phyloP scores from a whole-genome alignment of 2,113 vertebrate genomes.

The Poecilia latipinna region DNA sequence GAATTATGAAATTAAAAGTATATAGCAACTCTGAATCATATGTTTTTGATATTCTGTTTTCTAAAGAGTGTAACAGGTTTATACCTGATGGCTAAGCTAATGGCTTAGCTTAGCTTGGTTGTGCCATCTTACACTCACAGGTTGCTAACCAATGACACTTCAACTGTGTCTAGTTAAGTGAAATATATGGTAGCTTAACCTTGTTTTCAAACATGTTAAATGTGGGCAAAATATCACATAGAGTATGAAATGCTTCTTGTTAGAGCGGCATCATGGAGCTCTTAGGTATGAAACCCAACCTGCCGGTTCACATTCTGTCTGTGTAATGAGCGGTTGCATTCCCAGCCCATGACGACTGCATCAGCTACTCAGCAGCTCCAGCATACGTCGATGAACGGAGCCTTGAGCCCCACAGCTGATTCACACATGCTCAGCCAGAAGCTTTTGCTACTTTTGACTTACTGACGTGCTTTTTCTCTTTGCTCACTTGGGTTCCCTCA shows the following conservation, averaged over 20 bases:
- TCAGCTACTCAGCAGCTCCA: constrained; percentile 70
- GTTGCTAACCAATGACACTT: too few relatives aligned
- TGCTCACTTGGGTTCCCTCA: constrained; percentile 65
- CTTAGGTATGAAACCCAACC: constrained; percentile 66
- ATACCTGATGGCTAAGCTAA: too few relatives aligned
- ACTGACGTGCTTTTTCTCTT: constrained; percentile 71
- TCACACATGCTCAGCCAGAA: constrained; percentile 58
- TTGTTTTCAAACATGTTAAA: constrained; percentile 39
- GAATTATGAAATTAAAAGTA: too few relatives aligned
- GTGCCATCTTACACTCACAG: too few relatives aligned
- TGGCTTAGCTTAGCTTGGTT: too few relatives aligned
- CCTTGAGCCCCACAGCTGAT: constrained; percentile 66
- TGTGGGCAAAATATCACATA: constrained; percentile 16
- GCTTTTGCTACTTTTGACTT: constrained; percentile 68
- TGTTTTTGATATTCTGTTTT: too few relatives aligned
- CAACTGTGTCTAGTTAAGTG: background rate
- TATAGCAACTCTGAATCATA: too few relatives aligned
- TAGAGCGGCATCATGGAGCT: constrained; percentile 40
- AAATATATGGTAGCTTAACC: constrained; percentile 19
- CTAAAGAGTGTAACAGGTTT: too few relatives aligned
- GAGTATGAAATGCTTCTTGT: constrained; percentile 21
- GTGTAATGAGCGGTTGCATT: constrained; percentile 77
- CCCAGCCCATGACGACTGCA: constrained; percentile 71
- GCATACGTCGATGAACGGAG: constrained; percentile 60
- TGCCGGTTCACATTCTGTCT: constrained; percentile 75